Evolutionary conservation across 2,113 vertebrate species (phyloP).

Genomic region (Peucedramus taeniatus): DNA sequence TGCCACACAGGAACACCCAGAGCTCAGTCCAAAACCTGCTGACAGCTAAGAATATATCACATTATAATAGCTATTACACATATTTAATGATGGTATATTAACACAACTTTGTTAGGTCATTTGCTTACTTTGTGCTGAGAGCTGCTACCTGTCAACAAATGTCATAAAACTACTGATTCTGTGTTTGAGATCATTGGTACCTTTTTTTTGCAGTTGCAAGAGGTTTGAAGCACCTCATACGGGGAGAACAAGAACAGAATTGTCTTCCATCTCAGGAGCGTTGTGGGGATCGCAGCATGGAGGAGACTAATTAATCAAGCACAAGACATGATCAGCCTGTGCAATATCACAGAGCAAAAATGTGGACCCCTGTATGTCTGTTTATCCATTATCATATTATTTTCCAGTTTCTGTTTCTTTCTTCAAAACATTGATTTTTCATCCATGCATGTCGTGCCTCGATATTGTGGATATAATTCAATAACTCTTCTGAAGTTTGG

Average conservation of each 20-base stretch:
- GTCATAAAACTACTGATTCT: background rate
- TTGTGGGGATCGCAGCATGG: background rate
- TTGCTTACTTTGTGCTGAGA: background rate
- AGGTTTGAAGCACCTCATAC: background rate
- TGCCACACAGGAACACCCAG: background rate
- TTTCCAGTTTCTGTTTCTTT: constrained; percentile 48
- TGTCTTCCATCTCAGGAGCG: constrained; percentile 18
- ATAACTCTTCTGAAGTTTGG: constrained; percentile 51
- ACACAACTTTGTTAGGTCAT: constrained; percentile 6
- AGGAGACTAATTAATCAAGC: constrained; percentile 15
- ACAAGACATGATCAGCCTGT: background rate
- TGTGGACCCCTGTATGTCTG: background rate
- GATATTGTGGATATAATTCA: constrained; percentile 35
- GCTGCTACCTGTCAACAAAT: constrained; percentile 11
- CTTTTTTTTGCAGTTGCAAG: background rate
- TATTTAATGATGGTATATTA: background rate
- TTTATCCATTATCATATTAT: constrained; percentile 54
- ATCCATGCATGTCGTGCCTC: background rate
- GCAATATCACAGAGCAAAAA: constrained; percentile 19
- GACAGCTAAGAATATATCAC: constrained; percentile 7
- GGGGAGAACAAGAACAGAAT: background rate
- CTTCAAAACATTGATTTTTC: constrained; percentile 22
- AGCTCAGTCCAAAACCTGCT: background rate
- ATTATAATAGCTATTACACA: background rate
- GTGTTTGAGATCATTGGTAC: background rate